phyloP scores from a whole-genome alignment of 2,797 vertebrate genomes.

The Ispidina picta region DNA sequence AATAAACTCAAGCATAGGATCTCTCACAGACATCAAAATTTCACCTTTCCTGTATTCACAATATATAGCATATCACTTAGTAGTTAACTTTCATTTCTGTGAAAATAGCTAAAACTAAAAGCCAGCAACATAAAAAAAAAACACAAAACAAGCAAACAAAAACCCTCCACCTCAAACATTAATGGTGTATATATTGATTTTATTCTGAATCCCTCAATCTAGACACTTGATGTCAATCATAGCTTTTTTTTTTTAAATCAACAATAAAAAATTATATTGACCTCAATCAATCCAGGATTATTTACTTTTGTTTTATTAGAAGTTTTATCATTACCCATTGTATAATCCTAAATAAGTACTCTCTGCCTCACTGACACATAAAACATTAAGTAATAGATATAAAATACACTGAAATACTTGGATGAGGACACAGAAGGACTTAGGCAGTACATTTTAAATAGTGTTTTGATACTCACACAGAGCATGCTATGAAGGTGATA shows the following conservation, averaged over 20 bases:
- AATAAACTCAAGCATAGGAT: neutral
- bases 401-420: neutral
- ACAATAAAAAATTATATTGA: neutral
- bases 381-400: neutral
- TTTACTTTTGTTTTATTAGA: neutral
- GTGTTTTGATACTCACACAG: neutral
- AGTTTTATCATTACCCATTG: neutral
- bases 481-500: neutral
- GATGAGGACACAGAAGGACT: neutral
- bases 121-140: fast-evolving
- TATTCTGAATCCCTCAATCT: neutral
- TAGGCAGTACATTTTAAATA: neutral
- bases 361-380: neutral
- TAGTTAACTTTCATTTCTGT: neutral
- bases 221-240: neutral
- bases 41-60: neutral
- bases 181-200: neutral
- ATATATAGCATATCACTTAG: neutral
- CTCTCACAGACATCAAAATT: neutral
- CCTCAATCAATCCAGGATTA: neutral
- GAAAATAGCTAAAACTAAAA: neutral
- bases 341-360: neutral
- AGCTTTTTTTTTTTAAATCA: neutral
- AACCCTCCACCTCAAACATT: neutral
- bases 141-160: neutral